Base-by-base conservation (phyloP, 64 coral and sea anemone genomes). In the Catalaphyllia jardinei region DNA sequence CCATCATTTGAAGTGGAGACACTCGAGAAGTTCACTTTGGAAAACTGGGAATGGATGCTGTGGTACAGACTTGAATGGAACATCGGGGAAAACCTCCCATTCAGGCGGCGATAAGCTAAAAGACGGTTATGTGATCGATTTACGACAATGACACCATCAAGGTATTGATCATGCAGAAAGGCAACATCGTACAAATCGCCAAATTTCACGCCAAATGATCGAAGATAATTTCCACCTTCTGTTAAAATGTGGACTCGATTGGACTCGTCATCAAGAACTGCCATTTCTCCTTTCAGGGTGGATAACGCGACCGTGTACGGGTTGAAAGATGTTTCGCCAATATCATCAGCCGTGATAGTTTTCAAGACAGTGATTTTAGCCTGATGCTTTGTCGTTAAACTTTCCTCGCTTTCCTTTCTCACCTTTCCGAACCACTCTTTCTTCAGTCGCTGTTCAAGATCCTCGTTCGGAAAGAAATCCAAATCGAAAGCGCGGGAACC, bases 111-210 rank as follows among this genome's bases (percentile, higher is more conserved):
- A 71, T 51, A 69, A 30, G 81, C 62, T 35, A 85, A 71, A 35
- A 85, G 63, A 22, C 81, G 63, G 81, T 85, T 85, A 17, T 85
- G 62, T 0, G 81, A 69, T 18, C 62, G 81, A 69, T 85, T 85
- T 13, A 85, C 81, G 4, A 85, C 62, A 25, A 85, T 35, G 11
- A 85, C 31, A 27, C 61, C 80, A 67, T 83, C 80, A 38, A 67
- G 60, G 31, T n/a, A 83, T 81, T 81, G 31, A 29, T 81, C 79
- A 17, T 20, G 10, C 5, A 33, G 13, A 54, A 80, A 80, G 14
- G 78, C 78, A 62, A 62, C 57, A 20, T 80, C 78, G 78, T 80
- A 80, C 12, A 80, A 62, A 80, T 80, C 78, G 25, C 78, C 78
- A 80, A 33, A 80, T 62, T 80, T 80, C 28, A 80, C 78, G 27